Base-by-base conservation (phyloP, 2,113 vertebrate species). In the Thamnophis sirtalis region DNA sequence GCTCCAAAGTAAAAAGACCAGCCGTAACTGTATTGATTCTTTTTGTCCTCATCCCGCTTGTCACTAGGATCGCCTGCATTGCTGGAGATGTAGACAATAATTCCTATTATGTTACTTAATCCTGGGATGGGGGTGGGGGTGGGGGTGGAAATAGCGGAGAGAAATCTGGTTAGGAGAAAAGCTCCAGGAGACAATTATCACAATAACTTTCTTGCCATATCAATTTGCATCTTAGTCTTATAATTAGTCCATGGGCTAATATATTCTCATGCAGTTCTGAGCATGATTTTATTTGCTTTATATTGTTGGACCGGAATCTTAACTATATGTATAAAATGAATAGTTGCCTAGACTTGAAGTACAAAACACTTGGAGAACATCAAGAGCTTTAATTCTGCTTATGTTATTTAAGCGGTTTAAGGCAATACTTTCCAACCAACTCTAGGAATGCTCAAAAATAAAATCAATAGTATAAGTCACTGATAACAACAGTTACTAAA, bases 1-100 rank as follows among this genome's bases (percentile, higher is more conserved):
- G 99, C 99, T 86, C 99, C 99, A 1, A 99, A 99, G 97, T 99
- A 99, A 94, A 99, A 99, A 0, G 99, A 99, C 99, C 99, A 99
- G 1, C 99, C 99, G 0, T 99, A 99, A 96, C 98, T 99, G 96
- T 99, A 99, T 2, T 98, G 98, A 97, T 97, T 99, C 96, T 99
- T 99, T 94, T 98, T 99, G 98, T 99, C 99, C 89, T 99, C 99
- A 0, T 99, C 99, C 0, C 99, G 97, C 94, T 99, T 99, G 95
- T 99, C 99, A 5, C 96, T 98, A 11, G 99, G 99, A 96, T 99
- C 99, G 1, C 99, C 99, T 0, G 99, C 98, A 9, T 99, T 99
- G 97, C 99, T 99, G 73, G 99, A 99, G 93, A 99, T 99, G 97
- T 99, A 99, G 94, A 99, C 99, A 54, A 99, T 99, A 96, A 99